Conservation (phyloP, 2,797 vertebrate species). For the Fistularia tabacaria region DNA sequence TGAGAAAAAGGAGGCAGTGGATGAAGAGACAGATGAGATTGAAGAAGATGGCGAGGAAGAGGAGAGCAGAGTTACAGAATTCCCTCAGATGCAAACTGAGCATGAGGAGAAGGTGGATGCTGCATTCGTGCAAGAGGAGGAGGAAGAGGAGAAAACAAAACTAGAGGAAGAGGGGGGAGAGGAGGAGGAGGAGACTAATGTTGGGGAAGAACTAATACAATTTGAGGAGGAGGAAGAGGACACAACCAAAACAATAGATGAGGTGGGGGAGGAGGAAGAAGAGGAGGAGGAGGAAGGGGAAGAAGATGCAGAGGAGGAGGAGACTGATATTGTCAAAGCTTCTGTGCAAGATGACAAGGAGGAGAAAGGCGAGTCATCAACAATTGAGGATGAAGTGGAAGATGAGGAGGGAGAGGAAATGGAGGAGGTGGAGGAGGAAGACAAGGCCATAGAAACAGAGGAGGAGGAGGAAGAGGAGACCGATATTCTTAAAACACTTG, state of each 20-base stretch:
- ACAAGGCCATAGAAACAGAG: not conserved
- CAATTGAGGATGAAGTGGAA: not conserved
- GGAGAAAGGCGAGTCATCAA: not conserved
- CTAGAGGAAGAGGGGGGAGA: constrained; percentile 6
- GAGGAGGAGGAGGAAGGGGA: constrained; percentile 8
- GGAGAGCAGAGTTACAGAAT: not conserved
- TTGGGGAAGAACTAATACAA: not conserved
- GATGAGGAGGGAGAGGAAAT: constrained; percentile 7
- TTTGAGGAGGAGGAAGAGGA: not conserved
- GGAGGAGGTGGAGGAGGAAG: not conserved
- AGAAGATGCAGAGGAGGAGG: constrained; percentile 11
- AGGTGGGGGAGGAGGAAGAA: constrained; percentile 4
- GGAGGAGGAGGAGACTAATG: not conserved
- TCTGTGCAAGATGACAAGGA: not conserved
- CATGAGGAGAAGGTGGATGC: not conserved
- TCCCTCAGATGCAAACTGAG: not conserved
- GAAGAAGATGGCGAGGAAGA: constrained; percentile 3
- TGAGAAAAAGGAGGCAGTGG: too few relatives aligned
- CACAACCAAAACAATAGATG: not conserved
- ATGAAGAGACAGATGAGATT: not conserved
- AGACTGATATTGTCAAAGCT: not conserved
- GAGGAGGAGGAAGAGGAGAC: not conserved
- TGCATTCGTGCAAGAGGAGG: not conserved
- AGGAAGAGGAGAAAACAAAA: constrained; percentile 5
- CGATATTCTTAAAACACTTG: not conserved